These are phyloP conservation scores for Xiphophorus couchianus DNA, from an alignment of 2,113 vertebrate genomes.

Conservation along the genomic window DNA sequence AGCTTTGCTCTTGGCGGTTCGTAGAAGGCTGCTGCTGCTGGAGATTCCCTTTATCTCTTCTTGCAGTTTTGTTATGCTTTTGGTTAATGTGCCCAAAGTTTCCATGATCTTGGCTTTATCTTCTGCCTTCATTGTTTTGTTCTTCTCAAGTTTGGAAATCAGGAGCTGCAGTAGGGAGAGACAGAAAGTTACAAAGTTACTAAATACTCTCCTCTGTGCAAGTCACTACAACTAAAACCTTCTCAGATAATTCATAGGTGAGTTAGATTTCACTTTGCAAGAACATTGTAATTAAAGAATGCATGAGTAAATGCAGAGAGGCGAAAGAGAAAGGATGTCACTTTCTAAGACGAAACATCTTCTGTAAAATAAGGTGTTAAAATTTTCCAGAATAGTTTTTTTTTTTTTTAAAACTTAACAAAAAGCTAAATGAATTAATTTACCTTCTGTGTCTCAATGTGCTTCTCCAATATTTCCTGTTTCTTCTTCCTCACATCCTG, in stretches of 20 bases:
- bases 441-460: conserved; percentile 98
- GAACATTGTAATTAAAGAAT: background rate
- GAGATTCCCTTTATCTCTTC: conserved; percentile 93
- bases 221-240: background rate
- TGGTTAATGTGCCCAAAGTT: conserved; percentile 88
- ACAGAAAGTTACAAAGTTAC: conserved; percentile 1
- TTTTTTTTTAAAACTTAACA: background rate
- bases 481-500: conserved; percentile 98
- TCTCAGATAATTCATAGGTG: background rate
- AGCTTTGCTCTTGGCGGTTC: conserved; percentile 88
- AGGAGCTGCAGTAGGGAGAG: conserved; percentile 81
- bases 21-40: conserved; percentile 75
- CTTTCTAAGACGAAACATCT: too few relatives aligned
- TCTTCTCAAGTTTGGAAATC: conserved; percentile 96
- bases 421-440: background rate
- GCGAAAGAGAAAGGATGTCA: background rate
- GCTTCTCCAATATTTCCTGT: conserved; percentile 97
- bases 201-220: background rate
- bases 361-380: background rate
- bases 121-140: conserved; percentile 92
- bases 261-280: background rate
- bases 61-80: conserved; percentile 95
- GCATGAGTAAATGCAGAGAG: background rate
- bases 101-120: conserved; percentile 97
- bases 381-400: background rate